Conservation (phyloP, 1,140 invertebrate species). For the Arion vulgaris region DNA sequence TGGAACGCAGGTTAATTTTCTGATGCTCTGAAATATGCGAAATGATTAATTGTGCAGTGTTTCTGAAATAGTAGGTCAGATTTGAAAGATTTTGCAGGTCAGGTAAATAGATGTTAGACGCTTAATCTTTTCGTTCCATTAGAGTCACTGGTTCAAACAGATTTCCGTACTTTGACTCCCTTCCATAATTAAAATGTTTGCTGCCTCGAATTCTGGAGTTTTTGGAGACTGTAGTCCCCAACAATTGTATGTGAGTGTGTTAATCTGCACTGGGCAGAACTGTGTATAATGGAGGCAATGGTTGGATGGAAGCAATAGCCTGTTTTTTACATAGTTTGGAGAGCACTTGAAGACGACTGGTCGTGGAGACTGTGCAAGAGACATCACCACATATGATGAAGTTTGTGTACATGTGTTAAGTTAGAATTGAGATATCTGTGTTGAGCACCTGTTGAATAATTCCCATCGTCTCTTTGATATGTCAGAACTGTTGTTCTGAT, state of each 20-base stretch:
- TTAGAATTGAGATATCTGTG: not conserved
- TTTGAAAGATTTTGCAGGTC: not conserved
- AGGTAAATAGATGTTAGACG: not conserved
- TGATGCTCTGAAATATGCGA: too few species aligned
- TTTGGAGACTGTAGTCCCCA: not conserved
- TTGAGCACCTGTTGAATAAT: constrained; percentile 13
- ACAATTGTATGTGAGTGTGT: too few species aligned
- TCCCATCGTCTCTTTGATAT: not conserved
- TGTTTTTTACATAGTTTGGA: not conserved
- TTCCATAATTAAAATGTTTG: not conserved
- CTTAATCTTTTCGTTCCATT: not conserved
- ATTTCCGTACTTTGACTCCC: not conserved
- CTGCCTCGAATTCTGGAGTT: not conserved
- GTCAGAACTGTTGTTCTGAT: not conserved
- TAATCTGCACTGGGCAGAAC: not conserved
- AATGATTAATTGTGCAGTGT: too few species aligned
- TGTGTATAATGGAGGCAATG: not conserved
- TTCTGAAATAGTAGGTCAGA: not conserved
- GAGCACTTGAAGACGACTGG: not conserved
- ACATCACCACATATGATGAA: not conserved
- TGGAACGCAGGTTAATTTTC: too few species aligned
- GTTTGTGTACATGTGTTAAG: not conserved
- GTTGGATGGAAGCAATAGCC: not conserved
- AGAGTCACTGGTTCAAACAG: not conserved
- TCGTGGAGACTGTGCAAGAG: not conserved